phyloP scores from a whole-genome alignment of 2,888 invertebrate species.

The Chymomyza amoena region DNA sequence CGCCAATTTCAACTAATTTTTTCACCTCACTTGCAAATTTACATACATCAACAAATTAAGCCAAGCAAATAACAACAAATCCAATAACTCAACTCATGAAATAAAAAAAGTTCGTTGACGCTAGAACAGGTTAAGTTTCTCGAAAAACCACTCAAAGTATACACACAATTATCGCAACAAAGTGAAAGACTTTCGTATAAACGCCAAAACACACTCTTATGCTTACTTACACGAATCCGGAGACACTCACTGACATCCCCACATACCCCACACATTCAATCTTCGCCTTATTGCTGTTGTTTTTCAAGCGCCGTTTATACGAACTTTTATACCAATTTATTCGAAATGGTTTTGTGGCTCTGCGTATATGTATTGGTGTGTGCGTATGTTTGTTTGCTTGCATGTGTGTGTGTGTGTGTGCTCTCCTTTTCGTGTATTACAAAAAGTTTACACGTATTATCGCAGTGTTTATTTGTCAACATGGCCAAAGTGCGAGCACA shows the following conservation, averaged over 20 bases:
- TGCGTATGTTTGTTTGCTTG: conserved; percentile 8
- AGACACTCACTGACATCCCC: not conserved
- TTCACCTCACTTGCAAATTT: no score
- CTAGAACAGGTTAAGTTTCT: no score
- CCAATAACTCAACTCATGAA: no score
- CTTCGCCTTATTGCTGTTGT: conserved; percentile 3
- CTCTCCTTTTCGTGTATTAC: conserved; percentile 18
- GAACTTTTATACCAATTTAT: conserved; percentile 7
- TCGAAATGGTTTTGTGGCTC: not conserved
- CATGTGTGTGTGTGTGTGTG: not conserved
- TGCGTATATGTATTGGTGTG: not conserved
- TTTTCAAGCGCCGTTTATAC: conserved; percentile 4
- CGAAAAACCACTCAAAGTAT: no score
- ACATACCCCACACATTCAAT: not conserved
- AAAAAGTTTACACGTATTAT: conserved; percentile 67
- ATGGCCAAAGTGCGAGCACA: conserved; percentile 21
- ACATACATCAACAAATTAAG: no score
- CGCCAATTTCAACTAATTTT: no score
- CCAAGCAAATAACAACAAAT: no score
- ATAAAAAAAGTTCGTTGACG: no score
- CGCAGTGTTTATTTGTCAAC: conserved; percentile 64
- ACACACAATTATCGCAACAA: not conserved
- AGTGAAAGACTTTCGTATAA: not conserved
- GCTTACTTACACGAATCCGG: conserved; percentile 7
- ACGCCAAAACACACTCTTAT: conserved; percentile 23